Conservation (phyloP, 2,113 vertebrate genomes). For the Pongo abelii region DNA sequence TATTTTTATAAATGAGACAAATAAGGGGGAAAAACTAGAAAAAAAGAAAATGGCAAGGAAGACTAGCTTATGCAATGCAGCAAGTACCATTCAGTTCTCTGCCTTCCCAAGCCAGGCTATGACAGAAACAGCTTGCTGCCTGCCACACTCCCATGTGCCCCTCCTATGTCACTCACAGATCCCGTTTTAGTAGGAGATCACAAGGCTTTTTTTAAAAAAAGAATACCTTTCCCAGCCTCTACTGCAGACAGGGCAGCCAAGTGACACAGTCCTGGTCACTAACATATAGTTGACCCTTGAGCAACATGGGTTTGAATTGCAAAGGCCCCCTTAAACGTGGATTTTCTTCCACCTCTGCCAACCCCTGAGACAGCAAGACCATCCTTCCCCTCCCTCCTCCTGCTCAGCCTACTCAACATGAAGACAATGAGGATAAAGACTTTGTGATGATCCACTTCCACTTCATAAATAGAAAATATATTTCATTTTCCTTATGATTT, state of each 20-base stretch:
- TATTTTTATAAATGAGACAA: not conserved
- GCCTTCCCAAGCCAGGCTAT: accelerated
- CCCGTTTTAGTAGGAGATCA: not conserved
- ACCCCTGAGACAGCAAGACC: not conserved
- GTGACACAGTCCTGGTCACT: not conserved
- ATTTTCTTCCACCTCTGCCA: not conserved
- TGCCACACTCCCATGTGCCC: accelerated
- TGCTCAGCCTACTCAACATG: not conserved
- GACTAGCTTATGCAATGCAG: accelerated
- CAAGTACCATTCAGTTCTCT: accelerated
- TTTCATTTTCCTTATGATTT: not conserved
- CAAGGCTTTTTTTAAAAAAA: not conserved
- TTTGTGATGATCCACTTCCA: not conserved
- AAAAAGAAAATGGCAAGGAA: not conserved
- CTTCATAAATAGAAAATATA: not conserved
- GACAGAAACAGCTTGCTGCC: not conserved
- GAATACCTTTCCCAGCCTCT: not conserved
- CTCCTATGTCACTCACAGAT: not conserved
- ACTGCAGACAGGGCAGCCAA: not conserved
- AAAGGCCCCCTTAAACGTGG: not conserved
- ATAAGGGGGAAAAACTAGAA: not conserved
- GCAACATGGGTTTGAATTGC: not conserved
- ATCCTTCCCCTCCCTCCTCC: not conserved
- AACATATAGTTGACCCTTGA: not conserved
- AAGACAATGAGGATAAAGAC: not conserved